Evolutionary conservation across 2,888 invertebrate species (phyloP), one percentile per base, ranked within the genome.

Genomic region (Teleiodes luculella): DNA sequence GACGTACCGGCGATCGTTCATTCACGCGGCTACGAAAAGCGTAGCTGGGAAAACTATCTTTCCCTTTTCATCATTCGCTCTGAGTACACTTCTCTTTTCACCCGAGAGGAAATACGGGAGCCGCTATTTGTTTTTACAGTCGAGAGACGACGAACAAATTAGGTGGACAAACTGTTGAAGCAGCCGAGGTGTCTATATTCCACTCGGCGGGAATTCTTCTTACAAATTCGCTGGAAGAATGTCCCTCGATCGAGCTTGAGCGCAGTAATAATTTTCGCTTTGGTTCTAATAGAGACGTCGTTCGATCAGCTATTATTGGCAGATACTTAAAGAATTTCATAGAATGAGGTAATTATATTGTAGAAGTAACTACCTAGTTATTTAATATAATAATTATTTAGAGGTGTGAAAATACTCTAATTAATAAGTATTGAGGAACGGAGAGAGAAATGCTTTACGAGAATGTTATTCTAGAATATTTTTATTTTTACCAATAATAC

Each of bases 121-220:
- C 72, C 76, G 79, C 83, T 87, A 87, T 88, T 88, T 89, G 86
- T 89, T 89, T 87, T 87, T 85, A 82, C 86, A 86, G 86, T 78
- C 79, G 85, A 83, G 80, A 81, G 82, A 76, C 83, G 82, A 73
- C 83, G 89, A 86, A 86, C 87, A 89, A 89, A 89, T 88, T 88
- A 87, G 88, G 86, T 86, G 85, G 87, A 86, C 89, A 88, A 87
- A 88, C 89, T 87, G 86, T 85, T 83, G 82, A 83, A 85, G 80
- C 82, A 80, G 78, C 72, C 81, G 84, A 86, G 84, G 86, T 86
- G 87, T 86, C 87, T 85, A 80, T 85, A 83, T 87, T 86, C 80
- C 80, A 74, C 76, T 80, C 74, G 67, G 76, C 66, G 78, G 71
- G 77, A 86, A 86, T 85, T 85, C 80, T 79, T 82, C 81, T 79